phyloP scores from a whole-genome alignment of 2,888 invertebrate genomes.

The Oligia strigilis region DNA sequence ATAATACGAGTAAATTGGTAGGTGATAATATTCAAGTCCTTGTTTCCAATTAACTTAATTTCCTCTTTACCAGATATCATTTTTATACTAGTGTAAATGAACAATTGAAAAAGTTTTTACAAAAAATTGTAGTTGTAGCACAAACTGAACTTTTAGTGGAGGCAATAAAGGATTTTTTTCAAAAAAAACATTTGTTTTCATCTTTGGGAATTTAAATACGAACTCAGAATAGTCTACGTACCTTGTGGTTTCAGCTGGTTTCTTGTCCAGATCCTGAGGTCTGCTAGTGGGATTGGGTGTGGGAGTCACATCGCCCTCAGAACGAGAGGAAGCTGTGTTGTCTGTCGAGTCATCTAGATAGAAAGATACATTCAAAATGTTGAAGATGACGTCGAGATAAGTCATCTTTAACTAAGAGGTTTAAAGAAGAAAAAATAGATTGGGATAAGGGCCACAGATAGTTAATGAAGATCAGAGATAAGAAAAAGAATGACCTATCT shows the following conservation, averaged over 20 bases:
- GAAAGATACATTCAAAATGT: not conserved
- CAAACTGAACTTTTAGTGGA: not conserved
- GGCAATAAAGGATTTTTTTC: not conserved
- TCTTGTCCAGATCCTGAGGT: slow-evolving; percentile 80
- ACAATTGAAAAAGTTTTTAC: too few relatives aligned
- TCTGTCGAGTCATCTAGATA: slow-evolving; percentile 83
- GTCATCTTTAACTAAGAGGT: not conserved
- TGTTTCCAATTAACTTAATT: not conserved
- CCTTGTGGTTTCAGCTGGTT: slow-evolving; percentile 76
- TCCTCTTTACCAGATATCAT: not conserved
- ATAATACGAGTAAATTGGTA: not conserved
- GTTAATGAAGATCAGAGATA: not conserved
- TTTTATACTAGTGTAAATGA: not conserved
- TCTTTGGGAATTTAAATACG: not conserved
- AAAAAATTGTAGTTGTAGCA: not conserved
- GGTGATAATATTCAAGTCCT: not conserved
- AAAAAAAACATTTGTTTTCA: not conserved
- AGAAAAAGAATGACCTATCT: not conserved
- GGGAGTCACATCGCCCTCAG: slow-evolving; percentile 77
- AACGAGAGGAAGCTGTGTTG: slow-evolving; percentile 83
- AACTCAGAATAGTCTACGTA: slow-evolving; percentile 43
- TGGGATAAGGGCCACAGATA: not conserved
- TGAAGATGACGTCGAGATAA: not conserved
- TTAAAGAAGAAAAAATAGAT: not conserved
- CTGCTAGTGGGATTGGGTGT: slow-evolving; percentile 67